These are phyloP conservation scores for Drosophila nikananu DNA, from an alignment of 1,140 invertebrate species.

Conservation along the genomic window DNA sequence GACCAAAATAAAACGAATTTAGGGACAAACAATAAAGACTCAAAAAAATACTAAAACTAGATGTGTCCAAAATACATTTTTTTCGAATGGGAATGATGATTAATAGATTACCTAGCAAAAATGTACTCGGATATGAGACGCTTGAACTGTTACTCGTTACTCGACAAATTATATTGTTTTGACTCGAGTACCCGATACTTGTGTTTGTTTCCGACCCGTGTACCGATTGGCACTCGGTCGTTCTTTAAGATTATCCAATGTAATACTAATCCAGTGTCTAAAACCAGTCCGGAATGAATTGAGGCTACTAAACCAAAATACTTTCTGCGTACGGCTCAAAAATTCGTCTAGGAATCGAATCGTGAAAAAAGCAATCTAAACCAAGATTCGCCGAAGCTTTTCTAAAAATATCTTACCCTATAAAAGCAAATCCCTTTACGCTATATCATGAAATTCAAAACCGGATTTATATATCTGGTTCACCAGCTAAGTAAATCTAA, in stretches of 20 bases:
- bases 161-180: background rate
- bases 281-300: background rate
- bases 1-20: no score
- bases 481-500: conserved; percentile 19
- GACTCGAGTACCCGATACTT: background rate
- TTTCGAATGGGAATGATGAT: background rate
- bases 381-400: background rate
- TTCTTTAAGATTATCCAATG: background rate
- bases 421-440: background rate
- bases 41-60: no score
- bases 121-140: background rate
- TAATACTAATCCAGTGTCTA: background rate
- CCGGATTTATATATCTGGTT: conserved; percentile 3
- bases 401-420: background rate
- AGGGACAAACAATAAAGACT: no score
- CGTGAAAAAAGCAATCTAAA: background rate
- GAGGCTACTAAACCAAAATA: no score
- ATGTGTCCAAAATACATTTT: no score
- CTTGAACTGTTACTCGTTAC: no score
- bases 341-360: background rate
- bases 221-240: no score
- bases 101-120: background rate
- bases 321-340: background rate
- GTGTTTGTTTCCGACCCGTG: fast-evolving
- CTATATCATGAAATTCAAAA: conserved; percentile 21